Evolutionary conservation across 2,888 invertebrate genomes (phyloP), one percentile per base, ranked within the genome.

Genomic region (Heliconius ismenius): DNA sequence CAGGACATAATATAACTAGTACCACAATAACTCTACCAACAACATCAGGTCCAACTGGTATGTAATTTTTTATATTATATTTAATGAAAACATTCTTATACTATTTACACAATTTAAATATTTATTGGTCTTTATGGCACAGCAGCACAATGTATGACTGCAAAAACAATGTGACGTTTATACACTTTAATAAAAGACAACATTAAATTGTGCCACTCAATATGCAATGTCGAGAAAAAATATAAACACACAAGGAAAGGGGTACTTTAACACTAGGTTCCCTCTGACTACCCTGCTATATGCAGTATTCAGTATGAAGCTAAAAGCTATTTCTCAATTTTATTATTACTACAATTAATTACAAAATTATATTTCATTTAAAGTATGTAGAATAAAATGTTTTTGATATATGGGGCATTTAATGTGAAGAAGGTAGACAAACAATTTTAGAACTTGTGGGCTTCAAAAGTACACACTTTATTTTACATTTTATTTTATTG

Each of bases 1-100:
- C 83, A 90, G 90, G 90, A 82, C 81, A 88, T 72, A 86, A 84
- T 81, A 81, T 87, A 77, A 79, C 87, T 76, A 86, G 81, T 78
- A 82, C 85, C 62, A 86, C 83, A 81, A 80, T 83, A 24, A 84
- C 76, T 76, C 82, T 77, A 64, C 80, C 85, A 21, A 82, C 79
- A 69, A 67, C 86, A 26, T 77, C 84, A 68, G 86, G 86, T 60
- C 79, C 84, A 62, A 81, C 84, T 83, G 85, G 90, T 90, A 84
- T 84, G 89, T 90, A 84, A 78, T 81, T 81, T 28, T 79, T 69
- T n/a, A 54, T 70, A 26, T 58, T 58, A 24, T 15, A 26, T 67
- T 39, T 13, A 62, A 39, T 36, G 11, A 67, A 39, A 24, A 15
- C 13, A n/a, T 39, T 21, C 21, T 49, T 24, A n/a, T n/a, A 36